Evolutionary conservation across 2,797 vertebrate species (phyloP).

Genomic region (Melanotaenia nigrans): DNA sequence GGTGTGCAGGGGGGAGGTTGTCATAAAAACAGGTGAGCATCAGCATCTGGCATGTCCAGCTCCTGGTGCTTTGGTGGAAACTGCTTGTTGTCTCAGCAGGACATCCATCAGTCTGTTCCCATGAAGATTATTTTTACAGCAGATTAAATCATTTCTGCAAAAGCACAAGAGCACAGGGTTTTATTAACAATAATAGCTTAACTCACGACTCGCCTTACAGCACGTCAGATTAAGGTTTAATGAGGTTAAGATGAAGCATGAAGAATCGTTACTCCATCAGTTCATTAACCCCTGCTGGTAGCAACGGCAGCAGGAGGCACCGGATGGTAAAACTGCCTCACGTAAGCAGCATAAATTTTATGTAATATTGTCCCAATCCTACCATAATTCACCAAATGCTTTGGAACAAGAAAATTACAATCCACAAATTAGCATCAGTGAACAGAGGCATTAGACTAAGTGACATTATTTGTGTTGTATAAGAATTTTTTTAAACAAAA

Average conservation of each 20-base stretch:
- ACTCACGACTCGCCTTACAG: background rate
- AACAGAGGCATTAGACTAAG: no score
- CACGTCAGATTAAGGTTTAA: background rate
- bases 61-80: background rate
- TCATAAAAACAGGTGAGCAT: background rate
- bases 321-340: background rate
- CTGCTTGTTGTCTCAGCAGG: no score
- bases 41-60: no score
- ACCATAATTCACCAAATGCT: background rate
- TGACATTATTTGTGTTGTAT: no score
- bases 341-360: no score
- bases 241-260: background rate
- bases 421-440: background rate
- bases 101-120: no score
- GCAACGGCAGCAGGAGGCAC: background rate
- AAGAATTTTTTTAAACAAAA: no score
- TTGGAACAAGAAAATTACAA: background rate
- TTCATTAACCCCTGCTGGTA: background rate
- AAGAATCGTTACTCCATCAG: background rate
- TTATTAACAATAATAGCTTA: background rate
- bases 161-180: background rate
- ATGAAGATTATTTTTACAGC: background rate
- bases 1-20: background rate
- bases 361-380: no score
- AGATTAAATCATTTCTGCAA: background rate